These are phyloP conservation scores for Drosophila borealis DNA, from an alignment of 2,888 invertebrate species.

Conservation along the genomic window DNA sequence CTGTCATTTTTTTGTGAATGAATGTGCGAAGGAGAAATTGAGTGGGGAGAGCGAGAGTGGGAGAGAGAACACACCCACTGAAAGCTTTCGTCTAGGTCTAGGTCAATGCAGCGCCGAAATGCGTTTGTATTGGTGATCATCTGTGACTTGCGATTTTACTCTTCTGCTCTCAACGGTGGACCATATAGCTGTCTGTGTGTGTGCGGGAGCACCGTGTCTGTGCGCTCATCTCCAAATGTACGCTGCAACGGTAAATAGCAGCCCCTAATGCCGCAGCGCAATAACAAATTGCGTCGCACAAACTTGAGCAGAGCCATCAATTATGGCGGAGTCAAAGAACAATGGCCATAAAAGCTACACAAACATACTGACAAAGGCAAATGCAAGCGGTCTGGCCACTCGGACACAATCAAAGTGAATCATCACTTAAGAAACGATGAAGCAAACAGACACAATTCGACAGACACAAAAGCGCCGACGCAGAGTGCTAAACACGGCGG, in stretches of 20 bases:
- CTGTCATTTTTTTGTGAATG: conserved; percentile 67
- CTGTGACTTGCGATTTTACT: conserved; percentile 8
- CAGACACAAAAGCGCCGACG: conserved; percentile 47
- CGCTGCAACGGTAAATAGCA: conserved; percentile 45
- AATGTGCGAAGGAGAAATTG: conserved; percentile 34
- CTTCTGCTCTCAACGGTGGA: not conserved
- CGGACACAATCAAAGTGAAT: conserved; percentile 63
- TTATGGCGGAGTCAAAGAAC: conserved; percentile 56
- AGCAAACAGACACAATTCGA: conserved; percentile 32
- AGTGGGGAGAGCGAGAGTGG: conserved; percentile 23
- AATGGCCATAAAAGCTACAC: conserved; percentile 38
- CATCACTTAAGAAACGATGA: conserved; percentile 68
- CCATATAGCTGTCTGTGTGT: not conserved
- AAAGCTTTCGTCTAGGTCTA: conserved; percentile 43
- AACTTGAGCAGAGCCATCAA: conserved; percentile 37
- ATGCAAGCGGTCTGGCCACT: conserved; percentile 14
- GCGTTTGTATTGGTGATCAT: conserved; percentile 33
- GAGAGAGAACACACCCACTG: conserved; percentile 4
- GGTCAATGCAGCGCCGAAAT: conserved; percentile 34
- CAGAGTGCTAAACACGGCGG: conserved; percentile 34
- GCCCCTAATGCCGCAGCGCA: conserved; percentile 34
- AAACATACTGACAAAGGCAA: conserved; percentile 15
- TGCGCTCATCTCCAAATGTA: conserved; percentile 13
- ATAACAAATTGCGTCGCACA: conserved; percentile 39
- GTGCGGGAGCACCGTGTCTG: not conserved